A percentile compares a stretch with the other conserved stretches of the same genome.
Conservation (phyloP, 2,113 vertebrate genomes). For the Lampris incognitus region DNA sequence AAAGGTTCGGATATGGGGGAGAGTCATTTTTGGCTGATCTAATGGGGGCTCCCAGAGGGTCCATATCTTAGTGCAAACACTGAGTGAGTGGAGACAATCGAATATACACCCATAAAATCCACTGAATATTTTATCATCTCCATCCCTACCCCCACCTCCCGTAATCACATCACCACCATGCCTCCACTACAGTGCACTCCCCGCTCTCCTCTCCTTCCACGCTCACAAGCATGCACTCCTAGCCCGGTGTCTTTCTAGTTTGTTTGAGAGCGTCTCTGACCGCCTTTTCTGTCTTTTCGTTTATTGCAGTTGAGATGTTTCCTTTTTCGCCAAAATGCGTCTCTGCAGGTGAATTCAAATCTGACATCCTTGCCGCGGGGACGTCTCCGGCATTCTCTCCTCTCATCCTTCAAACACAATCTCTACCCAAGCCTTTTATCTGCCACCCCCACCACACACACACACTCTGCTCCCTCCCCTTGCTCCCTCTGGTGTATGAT, state of each 20-base stretch:
- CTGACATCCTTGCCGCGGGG: conserved; percentile 60
- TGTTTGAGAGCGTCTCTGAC: conserved; percentile 31
- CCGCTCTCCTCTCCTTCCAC: conserved; percentile 10
- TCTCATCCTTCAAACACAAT: conserved; percentile 76
- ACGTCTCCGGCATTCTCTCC: conserved; percentile 65
- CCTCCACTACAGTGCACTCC: background rate
- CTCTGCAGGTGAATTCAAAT: conserved; percentile 72
- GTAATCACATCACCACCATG: conserved; percentile 19
- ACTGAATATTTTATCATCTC: conserved; percentile 65
- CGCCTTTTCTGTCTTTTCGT: conserved; percentile 33
- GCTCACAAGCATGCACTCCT: conserved; percentile 5
- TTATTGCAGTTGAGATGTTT: conserved; percentile 67
- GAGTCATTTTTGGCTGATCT: conserved; percentile 74
- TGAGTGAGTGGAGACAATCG: conserved; percentile 43
- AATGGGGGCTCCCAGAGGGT: conserved; percentile 73
- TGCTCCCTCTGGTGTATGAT: conserved; percentile 37
- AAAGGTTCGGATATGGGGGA: conserved; percentile 75
- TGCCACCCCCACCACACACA: conserved; percentile 9
- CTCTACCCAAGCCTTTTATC: conserved; percentile 69
- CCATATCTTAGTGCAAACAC: conserved; percentile 69
- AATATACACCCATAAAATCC: conserved; percentile 61
- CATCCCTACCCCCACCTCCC: conserved; percentile 43
- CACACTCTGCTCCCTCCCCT: background rate
- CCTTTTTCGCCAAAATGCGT: conserved; percentile 67
- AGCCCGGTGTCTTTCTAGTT: conserved; percentile 16